A percentile compares a stretch with the other conserved stretches of the same genome.
Evolutionary conservation across 1,140 invertebrate species (phyloP).

Genomic region (Mizuhopecten yessoensis): DNA sequence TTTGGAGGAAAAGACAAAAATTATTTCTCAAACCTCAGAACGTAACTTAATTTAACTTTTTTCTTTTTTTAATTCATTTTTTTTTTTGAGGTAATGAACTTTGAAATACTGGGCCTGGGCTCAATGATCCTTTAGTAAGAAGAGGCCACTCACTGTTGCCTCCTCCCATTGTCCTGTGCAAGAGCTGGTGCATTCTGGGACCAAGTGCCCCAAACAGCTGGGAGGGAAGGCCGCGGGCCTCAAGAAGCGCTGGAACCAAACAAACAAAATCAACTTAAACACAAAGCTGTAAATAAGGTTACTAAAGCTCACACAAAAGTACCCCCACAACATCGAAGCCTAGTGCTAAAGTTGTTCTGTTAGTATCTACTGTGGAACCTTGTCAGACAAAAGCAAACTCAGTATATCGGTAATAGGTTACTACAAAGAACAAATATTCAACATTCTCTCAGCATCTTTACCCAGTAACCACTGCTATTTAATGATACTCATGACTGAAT

Average conservation of each 20-base stretch:
- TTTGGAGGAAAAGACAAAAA: too few species aligned
- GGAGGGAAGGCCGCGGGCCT: slow-evolving; percentile 96
- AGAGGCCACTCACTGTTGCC: slow-evolving; percentile 73
- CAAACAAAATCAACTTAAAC: slow-evolving; percentile 54
- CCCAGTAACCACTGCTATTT: too few species aligned
- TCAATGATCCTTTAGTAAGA: not conserved
- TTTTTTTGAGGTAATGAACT: too few species aligned
- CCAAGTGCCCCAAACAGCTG: slow-evolving; percentile 96
- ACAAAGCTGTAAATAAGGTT: slow-evolving; percentile 40
- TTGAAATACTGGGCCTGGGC: not conserved
- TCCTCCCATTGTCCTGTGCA: slow-evolving; percentile 93
- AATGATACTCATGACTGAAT: too few species aligned
- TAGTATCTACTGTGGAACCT: slow-evolving; percentile 3
- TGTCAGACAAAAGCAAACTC: not conserved
- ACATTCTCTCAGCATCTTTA: too few species aligned
- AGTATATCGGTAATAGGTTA: too few species aligned
- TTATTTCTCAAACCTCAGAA: too few species aligned
- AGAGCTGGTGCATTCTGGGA: slow-evolving; percentile 97
- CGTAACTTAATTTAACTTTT: too few species aligned
- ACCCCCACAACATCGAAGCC: slow-evolving; percentile 12
- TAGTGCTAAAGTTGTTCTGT: not conserved
- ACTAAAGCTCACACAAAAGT: slow-evolving; percentile 2
- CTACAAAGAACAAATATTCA: too few species aligned
- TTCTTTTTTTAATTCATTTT: too few species aligned
- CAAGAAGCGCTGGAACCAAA: slow-evolving; percentile 89